These are phyloP conservation scores for Melanchra persicariae DNA, from an alignment of 2,888 invertebrate genomes.

Conservation along the genomic window DNA sequence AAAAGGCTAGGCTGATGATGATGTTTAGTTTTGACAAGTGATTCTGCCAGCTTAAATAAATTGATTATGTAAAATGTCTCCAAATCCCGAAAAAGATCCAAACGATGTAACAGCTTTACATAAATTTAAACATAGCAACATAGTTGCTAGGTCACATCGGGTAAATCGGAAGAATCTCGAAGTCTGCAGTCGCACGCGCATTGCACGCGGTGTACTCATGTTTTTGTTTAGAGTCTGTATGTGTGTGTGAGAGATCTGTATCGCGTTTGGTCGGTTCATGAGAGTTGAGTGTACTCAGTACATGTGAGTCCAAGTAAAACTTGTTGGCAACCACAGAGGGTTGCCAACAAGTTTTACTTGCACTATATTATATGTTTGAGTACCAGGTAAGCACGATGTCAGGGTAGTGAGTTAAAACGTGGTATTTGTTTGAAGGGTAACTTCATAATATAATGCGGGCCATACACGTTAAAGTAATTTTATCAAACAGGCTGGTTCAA, in stretches of 20 bases:
- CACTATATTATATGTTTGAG: background rate
- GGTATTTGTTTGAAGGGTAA: too few relatives aligned
- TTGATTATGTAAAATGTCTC: too few relatives aligned
- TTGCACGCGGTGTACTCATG: slow-evolving; percentile 42
- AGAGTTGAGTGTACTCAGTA: slow-evolving; percentile 6
- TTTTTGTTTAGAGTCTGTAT: slow-evolving; percentile 36
- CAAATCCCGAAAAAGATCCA: background rate
- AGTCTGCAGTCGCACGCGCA: slow-evolving; percentile 52
- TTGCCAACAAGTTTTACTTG: slow-evolving; percentile 12
- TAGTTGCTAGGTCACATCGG: slow-evolving; percentile 37
- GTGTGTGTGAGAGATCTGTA: slow-evolving; percentile 26
- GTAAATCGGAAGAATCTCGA: slow-evolving; percentile 50
- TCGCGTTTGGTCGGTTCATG: slow-evolving; percentile 7
- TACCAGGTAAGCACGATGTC: background rate
- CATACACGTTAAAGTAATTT: too few relatives aligned
- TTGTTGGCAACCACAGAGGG: too few relatives aligned
- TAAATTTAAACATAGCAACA: slow-evolving; percentile 9
- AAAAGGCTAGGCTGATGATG: too few relatives aligned
- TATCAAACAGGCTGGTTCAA: too few relatives aligned
- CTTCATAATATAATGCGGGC: too few relatives aligned
- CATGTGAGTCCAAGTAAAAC: too few relatives aligned
- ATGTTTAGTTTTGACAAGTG: too few relatives aligned
- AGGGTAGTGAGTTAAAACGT: background rate
- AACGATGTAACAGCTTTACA: background rate
- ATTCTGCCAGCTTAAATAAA: too few relatives aligned